phyloP scores from a whole-genome alignment of 1,140 invertebrate genomes.

The Sipha flava region DNA sequence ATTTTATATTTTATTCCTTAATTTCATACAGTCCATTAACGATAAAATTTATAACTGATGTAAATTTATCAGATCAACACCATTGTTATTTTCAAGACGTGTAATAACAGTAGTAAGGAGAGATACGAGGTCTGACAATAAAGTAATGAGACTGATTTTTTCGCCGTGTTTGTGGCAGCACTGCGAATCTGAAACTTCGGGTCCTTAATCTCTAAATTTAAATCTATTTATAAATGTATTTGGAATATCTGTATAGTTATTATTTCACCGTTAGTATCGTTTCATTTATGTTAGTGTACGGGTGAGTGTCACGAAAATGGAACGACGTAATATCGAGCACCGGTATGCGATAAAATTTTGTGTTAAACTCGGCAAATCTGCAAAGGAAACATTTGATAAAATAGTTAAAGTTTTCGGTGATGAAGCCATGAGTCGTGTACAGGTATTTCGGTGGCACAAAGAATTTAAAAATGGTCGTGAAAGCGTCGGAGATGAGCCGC shows the following conservation, averaged over 20 bases:
- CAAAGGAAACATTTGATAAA: slow-evolving; percentile 29
- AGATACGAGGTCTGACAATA: not conserved
- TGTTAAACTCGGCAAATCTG: too few species aligned
- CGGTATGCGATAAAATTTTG: slow-evolving; percentile 34
- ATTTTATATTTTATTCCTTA: too few species aligned
- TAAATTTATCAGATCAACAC: too few species aligned
- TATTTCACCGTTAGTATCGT: too few species aligned
- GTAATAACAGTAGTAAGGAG: too few species aligned
- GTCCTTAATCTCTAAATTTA: too few species aligned
- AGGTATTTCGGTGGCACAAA: not conserved
- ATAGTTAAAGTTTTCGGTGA: slow-evolving; percentile 32
- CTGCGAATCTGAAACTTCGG: not conserved
- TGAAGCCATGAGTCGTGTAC: not conserved
- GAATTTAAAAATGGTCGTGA: not conserved
- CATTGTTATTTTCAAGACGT: too few species aligned
- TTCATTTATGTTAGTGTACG: not conserved
- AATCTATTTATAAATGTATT: too few species aligned
- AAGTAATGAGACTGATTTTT: too few species aligned
- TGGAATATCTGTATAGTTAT: not conserved
- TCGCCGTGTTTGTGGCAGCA: not conserved
- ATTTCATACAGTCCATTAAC: too few species aligned
- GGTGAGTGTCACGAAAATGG: not conserved
- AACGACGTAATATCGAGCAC: slow-evolving; percentile 21
- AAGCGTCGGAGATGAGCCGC: slow-evolving; percentile 16
- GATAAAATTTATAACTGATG: too few species aligned